Evolutionary conservation across 2,113 vertebrate species (phyloP).

Genomic region (Leucoraja erinaceus): DNA sequence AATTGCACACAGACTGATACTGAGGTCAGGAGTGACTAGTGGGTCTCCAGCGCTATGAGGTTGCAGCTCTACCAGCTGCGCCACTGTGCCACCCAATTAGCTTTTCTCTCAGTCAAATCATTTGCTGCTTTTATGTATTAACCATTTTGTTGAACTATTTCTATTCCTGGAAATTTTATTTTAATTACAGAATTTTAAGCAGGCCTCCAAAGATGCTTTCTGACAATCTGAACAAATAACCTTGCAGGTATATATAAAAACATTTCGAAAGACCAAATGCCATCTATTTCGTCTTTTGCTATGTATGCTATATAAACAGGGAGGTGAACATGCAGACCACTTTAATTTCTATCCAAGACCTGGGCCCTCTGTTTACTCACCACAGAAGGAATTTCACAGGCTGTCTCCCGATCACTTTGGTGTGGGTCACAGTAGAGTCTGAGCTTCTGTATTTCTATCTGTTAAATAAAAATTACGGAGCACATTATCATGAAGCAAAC

Average conservation of each 20-base stretch:
- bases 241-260: not conserved
- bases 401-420: constrained; percentile 68
- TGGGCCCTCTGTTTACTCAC: constrained; percentile 46
- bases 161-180: not conserved
- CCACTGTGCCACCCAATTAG: not conserved
- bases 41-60: too few species aligned
- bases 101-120: not conserved
- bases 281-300: not conserved
- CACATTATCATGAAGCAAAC: not conserved
- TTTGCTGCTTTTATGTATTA: not conserved
- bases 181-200: not conserved
- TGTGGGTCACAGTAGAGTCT: constrained; percentile 68
- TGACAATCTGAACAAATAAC: not conserved
- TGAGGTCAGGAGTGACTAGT: too few species aligned
- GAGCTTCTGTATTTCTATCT: constrained; percentile 68
- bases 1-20: too few species aligned
- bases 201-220: not conserved
- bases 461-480: not conserved
- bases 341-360: not conserved
- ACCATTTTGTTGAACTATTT: not conserved
- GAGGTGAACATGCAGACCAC: too few species aligned
- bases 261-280: not conserved
- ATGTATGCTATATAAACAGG: not conserved
- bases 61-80: too few species aligned
- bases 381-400: constrained; percentile 70